Base-by-base conservation (phyloP, 2,888 invertebrate genomes). In the Camponotus fellah region DNA sequence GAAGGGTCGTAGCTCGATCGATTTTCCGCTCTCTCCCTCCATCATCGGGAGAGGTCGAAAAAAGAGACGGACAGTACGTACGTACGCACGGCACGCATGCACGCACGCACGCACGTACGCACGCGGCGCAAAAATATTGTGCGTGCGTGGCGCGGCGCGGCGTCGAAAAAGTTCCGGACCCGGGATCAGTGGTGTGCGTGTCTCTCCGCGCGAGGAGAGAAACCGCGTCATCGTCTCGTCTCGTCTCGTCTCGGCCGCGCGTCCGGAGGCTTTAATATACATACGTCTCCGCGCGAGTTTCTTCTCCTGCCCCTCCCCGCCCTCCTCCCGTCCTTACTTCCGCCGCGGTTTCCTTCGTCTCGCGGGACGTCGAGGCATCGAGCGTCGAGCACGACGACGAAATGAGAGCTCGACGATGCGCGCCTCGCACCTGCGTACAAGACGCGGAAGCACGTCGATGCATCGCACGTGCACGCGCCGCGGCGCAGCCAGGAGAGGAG, bases 1-100 rank as follows among this genome's bases (percentile, higher is more conserved):
- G 84, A 86, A 89, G 87, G 89, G 88, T 83, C 56, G 68, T 83
- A 93, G 94, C 94, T 94, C 92, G 92, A 94, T 94, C 93, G 94
- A 94, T 94, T 94, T 94, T 94, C 93, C 71, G 79, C 91, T 91
- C 87, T 88, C 86, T 87, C 89, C 86, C 86, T 82, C 83, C 76
- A 81, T 80, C 85, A 80, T 79, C 80, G 81, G 74, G 71, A 60
- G 77, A 58, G 46, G 83, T 77, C 71, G 87, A 87, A 81, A 85
- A 83, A 82, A 86, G 87, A 86, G 86, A 69, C 68, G 82, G 46
- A 83, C 79, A 76, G 84, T 82, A 82, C 80, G 80, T 68, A 65
- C 64, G 77, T 37, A 88, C 76, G 77, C 71, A 83, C 82, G 34
- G 26, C 9, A 84, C 82, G 37, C 60, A 84, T 34, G 76, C 82